Evolutionary conservation across 2,888 invertebrate genomes (phyloP), one percentile per base, ranked within the genome.

Genomic region (Drepanosiphum platanoidis): DNA sequence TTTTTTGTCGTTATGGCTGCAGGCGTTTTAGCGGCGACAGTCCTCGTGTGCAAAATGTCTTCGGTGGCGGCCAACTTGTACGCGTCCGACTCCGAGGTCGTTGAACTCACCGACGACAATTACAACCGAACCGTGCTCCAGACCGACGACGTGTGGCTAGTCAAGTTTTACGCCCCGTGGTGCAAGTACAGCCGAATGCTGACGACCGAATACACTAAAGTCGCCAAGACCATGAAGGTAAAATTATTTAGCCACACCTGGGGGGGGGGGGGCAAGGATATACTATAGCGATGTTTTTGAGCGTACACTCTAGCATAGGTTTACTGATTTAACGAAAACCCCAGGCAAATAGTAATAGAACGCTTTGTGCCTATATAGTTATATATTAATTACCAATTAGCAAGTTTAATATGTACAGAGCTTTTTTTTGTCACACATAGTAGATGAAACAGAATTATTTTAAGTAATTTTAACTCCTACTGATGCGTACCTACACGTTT

Each of bases 161-260:
- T 99, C 1, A 98, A 99, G 89, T 98, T 97, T 90, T 97, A 92
- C 90, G 98, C 98, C 1, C 97, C 97, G 0, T 99, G 98, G 98
- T 98, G 96, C 90, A 96, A 95, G 18, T 95, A 96, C 89, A 96
- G 99, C 90, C 22, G 22, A 7, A 22, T n/a, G n/a, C 27, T 99
- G 71, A 96, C 94, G 72, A 95, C 97, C 1, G 98, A 98, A 89
- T 99, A 97, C 91, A 93, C 95, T 87, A 98, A 98, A 91, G 94
- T 96, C 81, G 98, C 98, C 1, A 93, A 92, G 87, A 97, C 97
- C 0, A 90, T 99, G 0, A 98, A 97, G 93, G 96, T 95, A 91
- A 42, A 42, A 42, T 42, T 13, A 13, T 42, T 42, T 9, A 42
- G 1, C 42, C n/a, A n/a, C n/a, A n/a, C n/a, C n/a, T n/a, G n/a